Evolutionary conservation across 2,113 vertebrate species (phyloP), one percentile per base, ranked within the genome.

Genomic region (Mus spicilegus): DNA sequence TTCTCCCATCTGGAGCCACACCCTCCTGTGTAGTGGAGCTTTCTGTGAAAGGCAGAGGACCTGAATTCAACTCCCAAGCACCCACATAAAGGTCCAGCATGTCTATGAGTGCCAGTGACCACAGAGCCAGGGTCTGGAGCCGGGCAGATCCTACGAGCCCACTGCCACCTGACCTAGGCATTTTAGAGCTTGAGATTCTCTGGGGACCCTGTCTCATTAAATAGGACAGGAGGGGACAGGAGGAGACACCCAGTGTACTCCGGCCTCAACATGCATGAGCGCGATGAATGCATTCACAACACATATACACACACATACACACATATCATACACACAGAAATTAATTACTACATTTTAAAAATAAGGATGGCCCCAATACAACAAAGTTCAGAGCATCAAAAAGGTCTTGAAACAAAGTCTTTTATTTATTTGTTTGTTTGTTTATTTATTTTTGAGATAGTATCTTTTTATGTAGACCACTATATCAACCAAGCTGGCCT

Each of bases 361-460:
- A 42, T 63, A 42, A 63, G 42, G 24, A 42, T 63, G 24, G 36
- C 8, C 82, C 89, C 90, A 33, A 91, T 82, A 36, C 13, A 78
- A 13, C 36, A 39, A 24, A 36, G 17, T 58, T 11, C 3, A 78
- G 13, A 73, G 39, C 20, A 11, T 87, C 78, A 88, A 7, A 84
- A 65, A 95, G 36, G 89, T 91, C 69, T 88, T 87, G n/a, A 84
- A 63, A 63, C 22, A 61, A 54, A 12, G 81, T 63, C 81, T 84
- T 28, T 84, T 80, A 42, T 42, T 42, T 80, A 42, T 42, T 42
- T 42, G 3, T 42, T 42, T 42, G 3, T 42, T 42, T 42, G 3
- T 42, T 42, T 42, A 42, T 42, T 42, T 42, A 42, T 81, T 81
- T 81, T 16, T 58, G 51, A 56, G 76, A 86, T 2, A n/a, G 54